phyloP scores from a whole-genome alignment of 2,888 invertebrate genomes.

The Habroteleia sp. region DNA sequence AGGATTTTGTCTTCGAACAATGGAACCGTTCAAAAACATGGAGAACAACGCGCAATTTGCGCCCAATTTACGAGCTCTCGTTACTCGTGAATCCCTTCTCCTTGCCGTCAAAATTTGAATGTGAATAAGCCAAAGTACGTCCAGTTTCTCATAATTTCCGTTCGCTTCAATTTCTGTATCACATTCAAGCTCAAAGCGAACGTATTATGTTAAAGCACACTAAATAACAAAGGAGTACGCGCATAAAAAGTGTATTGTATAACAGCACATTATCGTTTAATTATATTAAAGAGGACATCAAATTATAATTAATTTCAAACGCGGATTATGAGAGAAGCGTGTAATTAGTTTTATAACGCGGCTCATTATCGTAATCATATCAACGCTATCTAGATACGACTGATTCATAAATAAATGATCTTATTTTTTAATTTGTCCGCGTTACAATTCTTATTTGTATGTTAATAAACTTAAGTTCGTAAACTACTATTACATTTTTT shows the following conservation, averaged over 20 bases:
- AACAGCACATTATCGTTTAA: slow-evolving; percentile 38
- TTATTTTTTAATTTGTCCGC: slow-evolving; percentile 1
- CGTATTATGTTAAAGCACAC: slow-evolving; percentile 17
- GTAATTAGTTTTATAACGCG: slow-evolving; percentile 43
- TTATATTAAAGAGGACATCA: slow-evolving; percentile 48
- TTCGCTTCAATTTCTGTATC: slow-evolving; percentile 22
- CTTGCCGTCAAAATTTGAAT: slow-evolving; percentile 27
- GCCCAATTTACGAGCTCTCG: slow-evolving; percentile 25
- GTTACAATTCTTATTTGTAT: neutral
- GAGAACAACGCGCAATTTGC: slow-evolving; percentile 18
- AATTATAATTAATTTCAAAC: slow-evolving; percentile 49
- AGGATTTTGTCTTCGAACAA: slow-evolving; percentile 10
- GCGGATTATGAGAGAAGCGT: slow-evolving; percentile 25
- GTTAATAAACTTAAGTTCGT: too few species aligned
- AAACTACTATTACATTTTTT: too few species aligned
- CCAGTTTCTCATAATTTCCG: slow-evolving; percentile 29
- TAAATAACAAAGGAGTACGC: slow-evolving; percentile 23
- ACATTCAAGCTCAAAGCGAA: slow-evolving; percentile 8
- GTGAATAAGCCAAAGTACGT: slow-evolving; percentile 22
- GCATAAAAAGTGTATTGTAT: slow-evolving; percentile 42
- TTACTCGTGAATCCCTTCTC: neutral
- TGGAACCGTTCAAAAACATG: slow-evolving; percentile 2
- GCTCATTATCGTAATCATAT: slow-evolving; percentile 39
- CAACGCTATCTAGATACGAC: slow-evolving; percentile 10
- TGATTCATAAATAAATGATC: slow-evolving; percentile 28